These are phyloP conservation scores for Eriosoma lanigerum DNA, from an alignment of 1,140 invertebrate genomes.

Conservation along the genomic window DNA sequence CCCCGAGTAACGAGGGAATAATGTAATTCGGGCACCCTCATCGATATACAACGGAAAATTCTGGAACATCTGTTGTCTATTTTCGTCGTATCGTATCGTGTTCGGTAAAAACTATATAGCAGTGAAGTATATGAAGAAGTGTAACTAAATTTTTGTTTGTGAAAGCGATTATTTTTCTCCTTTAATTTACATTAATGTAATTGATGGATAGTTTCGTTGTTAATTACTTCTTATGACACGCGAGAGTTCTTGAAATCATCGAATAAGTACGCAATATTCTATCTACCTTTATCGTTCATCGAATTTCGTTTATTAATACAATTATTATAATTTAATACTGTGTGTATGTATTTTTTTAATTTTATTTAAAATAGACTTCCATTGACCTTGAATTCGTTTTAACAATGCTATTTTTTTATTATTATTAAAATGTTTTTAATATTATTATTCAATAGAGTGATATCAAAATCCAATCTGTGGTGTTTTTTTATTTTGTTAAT, in stretches of 20 bases:
- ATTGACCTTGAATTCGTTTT: neutral
- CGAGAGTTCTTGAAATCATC: neutral
- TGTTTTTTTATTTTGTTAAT: neutral
- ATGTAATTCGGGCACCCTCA: neutral
- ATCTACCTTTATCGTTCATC: too few relatives aligned
- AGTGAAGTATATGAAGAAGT: neutral
- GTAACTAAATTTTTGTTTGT: neutral
- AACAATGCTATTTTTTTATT: neutral
- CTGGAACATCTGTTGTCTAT: neutral
- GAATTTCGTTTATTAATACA: neutral
- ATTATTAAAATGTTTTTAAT: too few relatives aligned
- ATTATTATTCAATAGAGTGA: neutral
- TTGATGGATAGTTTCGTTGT: neutral
- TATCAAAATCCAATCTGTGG: neutral
- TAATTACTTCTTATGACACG: neutral
- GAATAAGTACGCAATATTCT: neutral
- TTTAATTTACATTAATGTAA: neutral
- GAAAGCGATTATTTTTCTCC: conserved; percentile 14
- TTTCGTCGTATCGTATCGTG: neutral
- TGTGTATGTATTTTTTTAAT: too few relatives aligned
- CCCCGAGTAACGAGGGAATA: too few relatives aligned
- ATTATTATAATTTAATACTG: too few relatives aligned
- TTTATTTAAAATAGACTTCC: neutral
- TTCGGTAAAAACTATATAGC: too few relatives aligned
- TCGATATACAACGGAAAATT: neutral